Evolutionary conservation across 2,888 invertebrate genomes (phyloP).

Genomic region (Thymelicus lineola): DNA sequence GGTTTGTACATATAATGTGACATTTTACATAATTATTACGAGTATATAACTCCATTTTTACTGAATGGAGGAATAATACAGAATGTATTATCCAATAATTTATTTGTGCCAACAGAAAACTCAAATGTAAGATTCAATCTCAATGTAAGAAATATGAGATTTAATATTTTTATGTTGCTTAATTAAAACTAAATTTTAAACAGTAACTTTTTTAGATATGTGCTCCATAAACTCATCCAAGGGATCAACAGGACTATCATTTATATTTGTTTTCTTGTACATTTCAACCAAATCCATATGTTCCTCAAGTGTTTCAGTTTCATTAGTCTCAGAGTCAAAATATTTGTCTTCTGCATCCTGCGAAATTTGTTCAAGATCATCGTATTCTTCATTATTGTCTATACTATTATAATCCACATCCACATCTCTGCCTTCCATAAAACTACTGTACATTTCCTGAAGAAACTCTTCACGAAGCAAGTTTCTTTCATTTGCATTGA

Average conservation of each 20-base stretch:
- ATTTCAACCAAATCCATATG: conserved; percentile 72
- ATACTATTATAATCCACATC: conserved; percentile 94
- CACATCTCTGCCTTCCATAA: conserved; percentile 91
- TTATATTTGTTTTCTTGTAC: conserved; percentile 59
- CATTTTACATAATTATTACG: too few species aligned
- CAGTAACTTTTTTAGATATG: conserved; percentile 68
- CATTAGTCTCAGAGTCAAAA: conserved; percentile 93
- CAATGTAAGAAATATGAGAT: too few species aligned
- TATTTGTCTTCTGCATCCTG: conserved; percentile 96
- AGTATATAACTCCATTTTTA: too few species aligned
- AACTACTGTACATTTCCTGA: conserved; percentile 93
- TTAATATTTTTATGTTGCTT: background rate
- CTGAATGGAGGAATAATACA: too few species aligned
- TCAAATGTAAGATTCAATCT: too few species aligned
- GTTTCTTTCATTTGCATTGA: conserved; percentile 86
- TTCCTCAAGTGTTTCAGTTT: conserved; percentile 74
- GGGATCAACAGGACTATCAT: conserved; percentile 84
- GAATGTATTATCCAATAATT: too few species aligned
- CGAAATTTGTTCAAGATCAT: conserved; percentile 87
- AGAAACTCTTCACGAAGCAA: conserved; percentile 92
- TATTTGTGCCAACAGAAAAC: too few species aligned
- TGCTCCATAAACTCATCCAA: conserved; percentile 90
- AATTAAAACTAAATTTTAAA: background rate
- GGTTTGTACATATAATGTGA: too few species aligned
- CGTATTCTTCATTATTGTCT: conserved; percentile 92